Evolutionary conservation across 2,797 vertebrate species (phyloP), one percentile per base, ranked within the genome.

Genomic region (Esox lucius): DNA sequence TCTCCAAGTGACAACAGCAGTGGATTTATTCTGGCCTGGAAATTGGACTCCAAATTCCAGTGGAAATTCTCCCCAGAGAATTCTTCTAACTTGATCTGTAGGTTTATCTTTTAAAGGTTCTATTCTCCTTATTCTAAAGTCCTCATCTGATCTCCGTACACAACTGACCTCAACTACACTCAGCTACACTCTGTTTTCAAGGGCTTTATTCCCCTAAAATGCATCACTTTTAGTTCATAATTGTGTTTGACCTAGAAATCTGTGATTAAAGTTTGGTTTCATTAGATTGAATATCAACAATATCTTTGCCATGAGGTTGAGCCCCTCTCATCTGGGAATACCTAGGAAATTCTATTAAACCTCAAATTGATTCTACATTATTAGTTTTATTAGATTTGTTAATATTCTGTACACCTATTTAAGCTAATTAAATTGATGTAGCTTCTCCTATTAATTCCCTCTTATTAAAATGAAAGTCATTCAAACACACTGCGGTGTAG

Each of bases 351-450:
- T 80, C 73, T 87, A 91, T 91, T 90, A 79, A 69, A 74, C 61
- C 85, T 86, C 59, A 86, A 84, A 90, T 91, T 87, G 87, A 90
- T 87, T 90, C 9, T 82, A 87, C 83, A 90, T 85, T 90, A 90
- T 91, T 90, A 83, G 76, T 88, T 92, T 90, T 85, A 91, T 91
- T 92, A 89, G 75, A 77, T 84, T 84, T 84, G 80, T 84, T 90
- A 88, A 90, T 87, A 87, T 90, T 91, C 89, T 90, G 66, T 87
- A 78, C 75, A 81, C 83, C 80, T 84, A 87, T 89, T 90, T 86
- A 88, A 87, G 83, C 81, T 83, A 88, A 89, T 91, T 87, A 84
- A 71, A 89, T 89, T 84, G 78, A 81, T 84, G 84, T 87, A n/a
- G 53, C 59, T 61, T 22, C 35, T 68, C 68, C 67, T 81, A 79